phyloP scores from a whole-genome alignment of 2,888 invertebrate species.

The Ichneumoninae sp. region DNA sequence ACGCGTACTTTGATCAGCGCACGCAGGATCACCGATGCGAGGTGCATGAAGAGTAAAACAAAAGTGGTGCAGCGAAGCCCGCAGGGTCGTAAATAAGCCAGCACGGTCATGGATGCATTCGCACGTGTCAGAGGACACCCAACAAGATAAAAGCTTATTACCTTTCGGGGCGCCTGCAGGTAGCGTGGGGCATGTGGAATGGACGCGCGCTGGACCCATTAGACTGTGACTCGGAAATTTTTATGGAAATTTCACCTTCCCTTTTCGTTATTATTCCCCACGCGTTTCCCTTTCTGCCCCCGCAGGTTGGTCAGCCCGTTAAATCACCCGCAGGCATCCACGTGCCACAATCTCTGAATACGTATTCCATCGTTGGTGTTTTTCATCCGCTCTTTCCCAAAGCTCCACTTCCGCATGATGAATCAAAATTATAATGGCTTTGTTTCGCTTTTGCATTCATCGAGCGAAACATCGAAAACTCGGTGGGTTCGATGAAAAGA shows the following conservation, averaged over 20 bases:
- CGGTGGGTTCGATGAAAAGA: not conserved
- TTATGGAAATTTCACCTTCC: constrained; percentile 3
- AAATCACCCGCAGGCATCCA: not conserved
- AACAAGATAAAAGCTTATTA: not conserved
- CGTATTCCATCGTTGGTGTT: not conserved
- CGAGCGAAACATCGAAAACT: not conserved
- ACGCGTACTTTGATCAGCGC: not conserved
- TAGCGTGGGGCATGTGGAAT: not conserved
- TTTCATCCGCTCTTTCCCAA: not conserved
- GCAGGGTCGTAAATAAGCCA: not conserved
- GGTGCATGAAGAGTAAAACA: not conserved
- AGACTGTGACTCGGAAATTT: not conserved
- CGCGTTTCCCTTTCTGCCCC: not conserved
- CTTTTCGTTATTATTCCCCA: not conserved
- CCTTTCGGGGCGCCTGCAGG: not conserved
- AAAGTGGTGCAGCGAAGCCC: not conserved
- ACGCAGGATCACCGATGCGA: not conserved
- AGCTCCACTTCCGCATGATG: not conserved
- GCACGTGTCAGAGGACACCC: not conserved
- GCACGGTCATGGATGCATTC: not conserved
- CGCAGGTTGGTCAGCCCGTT: not conserved
- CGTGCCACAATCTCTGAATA: not conserved
- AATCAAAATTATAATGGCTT: not conserved
- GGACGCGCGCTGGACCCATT: constrained; percentile 7
- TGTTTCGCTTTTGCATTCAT: not conserved